phyloP scores from a whole-genome alignment of 1,140 invertebrate species.

The Orchestia grillus region DNA sequence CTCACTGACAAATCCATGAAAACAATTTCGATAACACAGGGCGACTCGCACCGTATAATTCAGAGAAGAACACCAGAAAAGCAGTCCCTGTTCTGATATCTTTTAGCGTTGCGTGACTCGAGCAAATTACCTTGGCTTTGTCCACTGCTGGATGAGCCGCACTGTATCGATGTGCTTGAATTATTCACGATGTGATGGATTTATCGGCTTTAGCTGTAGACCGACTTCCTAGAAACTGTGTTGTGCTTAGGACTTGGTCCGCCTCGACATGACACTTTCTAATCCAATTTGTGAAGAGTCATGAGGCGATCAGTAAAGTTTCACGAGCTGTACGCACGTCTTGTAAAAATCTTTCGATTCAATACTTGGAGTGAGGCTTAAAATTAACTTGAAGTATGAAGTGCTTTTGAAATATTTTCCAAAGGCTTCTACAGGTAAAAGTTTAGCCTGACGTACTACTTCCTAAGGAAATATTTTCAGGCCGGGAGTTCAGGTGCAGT shows the following conservation, averaged over 20 bases:
- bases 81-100: background rate
- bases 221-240: background rate
- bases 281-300: background rate
- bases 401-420: background rate
- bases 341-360: background rate
- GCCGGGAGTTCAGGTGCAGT: no score
- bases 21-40: background rate
- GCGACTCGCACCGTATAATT: background rate
- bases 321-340: background rate
- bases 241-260: background rate
- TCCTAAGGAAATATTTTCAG: no score
- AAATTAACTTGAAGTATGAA: background rate
- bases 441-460: background rate
- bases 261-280: background rate
- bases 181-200: constrained; percentile 38
- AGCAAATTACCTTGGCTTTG: constrained; percentile 35
- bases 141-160: constrained; percentile 15
- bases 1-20: background rate
- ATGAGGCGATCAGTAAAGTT: background rate
- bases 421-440: background rate
- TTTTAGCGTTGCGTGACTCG: constrained; percentile 27
- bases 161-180: constrained; percentile 47
- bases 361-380: background rate
- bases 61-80: background rate
- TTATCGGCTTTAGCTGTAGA: constrained; percentile 22